A percentile compares a stretch with the other conserved stretches of the same genome.
Conservation (phyloP, 2,797 vertebrate genomes). For the Oryzias dopingdopingensis region DNA sequence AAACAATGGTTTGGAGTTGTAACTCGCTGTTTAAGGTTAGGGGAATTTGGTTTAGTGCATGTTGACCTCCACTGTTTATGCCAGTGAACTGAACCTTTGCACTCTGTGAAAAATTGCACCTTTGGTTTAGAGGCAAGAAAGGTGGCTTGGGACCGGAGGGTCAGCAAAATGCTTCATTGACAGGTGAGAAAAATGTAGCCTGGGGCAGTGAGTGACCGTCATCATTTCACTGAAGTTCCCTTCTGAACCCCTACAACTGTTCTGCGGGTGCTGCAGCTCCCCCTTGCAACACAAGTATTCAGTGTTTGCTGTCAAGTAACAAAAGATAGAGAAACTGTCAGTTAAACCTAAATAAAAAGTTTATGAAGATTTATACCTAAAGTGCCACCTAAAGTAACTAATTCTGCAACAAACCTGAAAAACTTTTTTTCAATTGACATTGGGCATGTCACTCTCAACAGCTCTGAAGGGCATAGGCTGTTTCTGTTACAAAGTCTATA, state of each 20-base stretch:
- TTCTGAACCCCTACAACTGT: not conserved
- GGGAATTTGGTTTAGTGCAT: slow-evolving; percentile 36
- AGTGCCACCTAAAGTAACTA: no score
- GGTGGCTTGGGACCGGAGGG: not conserved
- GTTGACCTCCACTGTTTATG: slow-evolving; percentile 33
- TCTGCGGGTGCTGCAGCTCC: slow-evolving; percentile 1
- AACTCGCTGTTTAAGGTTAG: slow-evolving; percentile 58
- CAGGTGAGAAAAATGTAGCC: not conserved
- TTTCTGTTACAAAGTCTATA: no score
- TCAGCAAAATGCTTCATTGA: not conserved
- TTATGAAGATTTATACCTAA: no score
- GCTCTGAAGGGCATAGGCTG: no score
- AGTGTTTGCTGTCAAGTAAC: no score
- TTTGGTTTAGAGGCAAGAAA: not conserved
- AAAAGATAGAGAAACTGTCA: no score
- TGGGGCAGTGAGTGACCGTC: not conserved
- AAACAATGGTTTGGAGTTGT: slow-evolving; percentile 59
- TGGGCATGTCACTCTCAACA: no score
- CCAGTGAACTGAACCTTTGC: slow-evolving; percentile 26
- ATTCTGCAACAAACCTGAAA: no score
- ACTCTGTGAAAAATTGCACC: slow-evolving; percentile 7
- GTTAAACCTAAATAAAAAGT: no score
- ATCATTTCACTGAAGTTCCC: not conserved
- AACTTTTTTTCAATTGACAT: no score
- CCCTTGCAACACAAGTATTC: not conserved